phyloP scores from a whole-genome alignment of 2,113 vertebrate species.

The Cygnus atratus region DNA sequence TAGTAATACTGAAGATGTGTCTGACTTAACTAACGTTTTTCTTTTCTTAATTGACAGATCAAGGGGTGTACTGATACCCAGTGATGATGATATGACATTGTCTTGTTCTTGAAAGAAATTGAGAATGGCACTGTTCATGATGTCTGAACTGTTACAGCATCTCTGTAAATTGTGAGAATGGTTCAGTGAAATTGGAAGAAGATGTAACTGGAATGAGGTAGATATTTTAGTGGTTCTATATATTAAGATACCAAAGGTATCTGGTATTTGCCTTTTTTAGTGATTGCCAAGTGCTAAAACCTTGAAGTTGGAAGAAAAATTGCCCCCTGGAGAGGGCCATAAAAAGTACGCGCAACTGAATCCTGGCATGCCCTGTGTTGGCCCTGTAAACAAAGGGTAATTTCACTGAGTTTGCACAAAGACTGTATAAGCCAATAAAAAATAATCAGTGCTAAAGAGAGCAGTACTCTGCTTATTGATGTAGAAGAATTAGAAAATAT shows the following conservation, averaged over 20 bases:
- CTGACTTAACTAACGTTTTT: neutral
- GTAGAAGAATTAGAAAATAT: conserved; percentile 31
- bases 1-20: neutral
- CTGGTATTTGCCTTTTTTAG: neutral
- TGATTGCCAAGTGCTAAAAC: neutral
- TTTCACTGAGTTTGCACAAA: neutral
- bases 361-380: neutral
- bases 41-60: neutral
- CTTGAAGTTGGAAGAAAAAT: neutral
- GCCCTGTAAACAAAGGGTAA: neutral
- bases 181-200: neutral
- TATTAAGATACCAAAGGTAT: neutral
- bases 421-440: neutral
- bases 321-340: neutral
- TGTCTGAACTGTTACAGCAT: neutral
- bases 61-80: neutral
- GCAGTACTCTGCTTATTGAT: neutral
- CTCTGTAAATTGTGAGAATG: neutral
- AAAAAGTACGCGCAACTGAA: neutral
- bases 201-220: neutral
- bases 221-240: neutral
- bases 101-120: neutral
- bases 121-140: neutral
- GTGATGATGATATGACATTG: neutral
- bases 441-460: neutral